phyloP scores from a whole-genome alignment of 2,113 vertebrate genomes.

The Coptodon bakossiorum region DNA sequence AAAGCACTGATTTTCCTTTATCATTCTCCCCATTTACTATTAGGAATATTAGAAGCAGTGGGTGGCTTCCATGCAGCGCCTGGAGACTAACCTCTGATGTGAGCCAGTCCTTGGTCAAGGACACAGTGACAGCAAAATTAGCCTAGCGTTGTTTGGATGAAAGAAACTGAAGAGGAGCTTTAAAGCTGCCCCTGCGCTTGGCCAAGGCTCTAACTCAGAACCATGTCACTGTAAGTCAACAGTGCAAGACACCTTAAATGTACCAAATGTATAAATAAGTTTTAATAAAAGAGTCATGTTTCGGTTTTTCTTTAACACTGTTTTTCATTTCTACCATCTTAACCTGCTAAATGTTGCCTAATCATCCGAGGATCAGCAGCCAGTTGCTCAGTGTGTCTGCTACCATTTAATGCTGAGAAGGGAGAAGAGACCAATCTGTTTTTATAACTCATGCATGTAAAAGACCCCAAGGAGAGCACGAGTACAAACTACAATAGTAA shows the following conservation, averaged over 20 bases:
- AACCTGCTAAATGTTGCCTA: background rate
- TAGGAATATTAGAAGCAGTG: background rate
- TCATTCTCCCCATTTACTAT: background rate
- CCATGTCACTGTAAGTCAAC: background rate
- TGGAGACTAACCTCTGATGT: background rate
- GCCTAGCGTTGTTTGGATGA: background rate
- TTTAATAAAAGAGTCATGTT: background rate
- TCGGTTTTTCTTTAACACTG: background rate
- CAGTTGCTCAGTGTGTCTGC: background rate
- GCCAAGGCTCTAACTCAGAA: background rate
- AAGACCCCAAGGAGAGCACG: background rate
- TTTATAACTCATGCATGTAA: background rate
- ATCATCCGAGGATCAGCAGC: background rate
- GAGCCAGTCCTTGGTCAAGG: background rate
- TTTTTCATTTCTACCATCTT: background rate
- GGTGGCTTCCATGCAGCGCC: background rate
- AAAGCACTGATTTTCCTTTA: background rate
- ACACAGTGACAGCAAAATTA: background rate
- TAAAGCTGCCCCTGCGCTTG: background rate
- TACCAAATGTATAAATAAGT: background rate
- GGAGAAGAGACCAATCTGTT: background rate
- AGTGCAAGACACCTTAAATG: background rate
- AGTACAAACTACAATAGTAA: accelerated
- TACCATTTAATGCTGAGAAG: background rate
- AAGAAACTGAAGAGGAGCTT: background rate